Evolutionary conservation across 1,140 invertebrate species (phyloP).

Genomic region (Drosophila azteca): DNA sequence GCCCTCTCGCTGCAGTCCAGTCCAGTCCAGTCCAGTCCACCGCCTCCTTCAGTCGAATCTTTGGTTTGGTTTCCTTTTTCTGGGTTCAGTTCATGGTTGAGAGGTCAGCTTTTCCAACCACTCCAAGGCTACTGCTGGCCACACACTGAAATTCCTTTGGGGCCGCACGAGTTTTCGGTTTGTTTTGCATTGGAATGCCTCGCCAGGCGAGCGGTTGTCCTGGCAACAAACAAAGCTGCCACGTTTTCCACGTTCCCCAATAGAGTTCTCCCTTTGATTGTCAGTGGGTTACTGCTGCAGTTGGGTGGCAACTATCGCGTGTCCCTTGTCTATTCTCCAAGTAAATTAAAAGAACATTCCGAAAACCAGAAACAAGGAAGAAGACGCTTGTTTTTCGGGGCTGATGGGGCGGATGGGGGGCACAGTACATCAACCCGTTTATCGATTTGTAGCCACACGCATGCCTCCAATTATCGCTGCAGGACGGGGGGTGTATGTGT

Average conservation of each 20-base stretch:
- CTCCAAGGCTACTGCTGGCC: conserved; percentile 40
- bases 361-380: conserved; percentile 45
- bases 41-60: conserved; percentile 16
- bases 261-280: neutral
- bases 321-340: conserved; percentile 48
- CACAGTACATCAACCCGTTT: neutral
- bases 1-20: conserved; percentile 45
- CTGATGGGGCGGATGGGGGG: neutral
- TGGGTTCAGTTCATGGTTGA: too few species aligned
- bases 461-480: conserved; percentile 51
- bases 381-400: neutral
- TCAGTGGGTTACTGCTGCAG: conserved; percentile 71
- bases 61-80: too few species aligned
- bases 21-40: conserved; percentile 6
- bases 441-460: conserved; percentile 46
- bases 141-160: conserved; percentile 55
- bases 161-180: conserved; percentile 41
- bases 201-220: conserved; percentile 22
- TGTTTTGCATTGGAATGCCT: conserved; percentile 68
- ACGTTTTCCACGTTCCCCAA: too few species aligned
- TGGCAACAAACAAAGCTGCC: conserved; percentile 14
- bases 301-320: conserved; percentile 39
- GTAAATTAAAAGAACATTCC: conserved; percentile 41
- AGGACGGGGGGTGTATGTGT: too few species aligned
- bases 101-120: conserved; percentile 8